A percentile compares a stretch with the other conserved stretches of the same genome.
These are phyloP conservation scores for Chrysomela aeneicollis DNA, from an alignment of 2,888 invertebrate genomes.

Conservation along the genomic window DNA sequence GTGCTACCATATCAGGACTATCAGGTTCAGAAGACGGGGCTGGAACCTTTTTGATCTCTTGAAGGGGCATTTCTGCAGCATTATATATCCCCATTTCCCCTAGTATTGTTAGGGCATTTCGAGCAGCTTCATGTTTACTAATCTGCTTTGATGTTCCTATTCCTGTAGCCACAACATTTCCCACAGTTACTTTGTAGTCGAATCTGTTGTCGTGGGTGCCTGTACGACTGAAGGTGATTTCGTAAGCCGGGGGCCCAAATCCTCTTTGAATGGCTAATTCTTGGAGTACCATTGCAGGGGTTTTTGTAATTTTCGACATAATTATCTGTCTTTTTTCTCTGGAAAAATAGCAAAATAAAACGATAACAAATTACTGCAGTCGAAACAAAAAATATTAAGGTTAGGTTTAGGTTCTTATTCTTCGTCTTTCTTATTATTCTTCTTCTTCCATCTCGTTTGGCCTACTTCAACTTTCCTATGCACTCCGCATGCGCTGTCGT, in stretches of 20 bases:
- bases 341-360: too few species aligned
- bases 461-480: too few species aligned
- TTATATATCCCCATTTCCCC: slow-evolving; percentile 55
- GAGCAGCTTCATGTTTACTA: slow-evolving; percentile 69
- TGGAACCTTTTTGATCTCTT: slow-evolving; percentile 46
- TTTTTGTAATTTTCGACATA: slow-evolving; percentile 62
- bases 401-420: too few species aligned
- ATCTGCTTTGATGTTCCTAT: slow-evolving; percentile 65
- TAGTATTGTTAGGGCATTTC: slow-evolving; percentile 61
- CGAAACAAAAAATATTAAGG: too few species aligned
- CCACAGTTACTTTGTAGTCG: slow-evolving; percentile 60
- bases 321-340: too few species aligned
- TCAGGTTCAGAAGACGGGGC: slow-evolving; percentile 18
- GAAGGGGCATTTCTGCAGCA: slow-evolving; percentile 48
- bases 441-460: too few species aligned
- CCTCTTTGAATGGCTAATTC: slow-evolving; percentile 69
- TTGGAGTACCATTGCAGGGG: slow-evolving; percentile 72
- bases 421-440: too few species aligned
- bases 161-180: slow-evolving; percentile 54
- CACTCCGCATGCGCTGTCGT: too few species aligned
- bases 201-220: slow-evolving; percentile 62
- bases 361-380: too few species aligned
- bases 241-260: slow-evolving; percentile 65
- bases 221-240: slow-evolving; percentile 47
- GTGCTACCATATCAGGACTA: slow-evolving; percentile 25